Evolutionary conservation across 2,888 invertebrate species (phyloP).

Genomic region (Synanthedon tipuliformis): DNA sequence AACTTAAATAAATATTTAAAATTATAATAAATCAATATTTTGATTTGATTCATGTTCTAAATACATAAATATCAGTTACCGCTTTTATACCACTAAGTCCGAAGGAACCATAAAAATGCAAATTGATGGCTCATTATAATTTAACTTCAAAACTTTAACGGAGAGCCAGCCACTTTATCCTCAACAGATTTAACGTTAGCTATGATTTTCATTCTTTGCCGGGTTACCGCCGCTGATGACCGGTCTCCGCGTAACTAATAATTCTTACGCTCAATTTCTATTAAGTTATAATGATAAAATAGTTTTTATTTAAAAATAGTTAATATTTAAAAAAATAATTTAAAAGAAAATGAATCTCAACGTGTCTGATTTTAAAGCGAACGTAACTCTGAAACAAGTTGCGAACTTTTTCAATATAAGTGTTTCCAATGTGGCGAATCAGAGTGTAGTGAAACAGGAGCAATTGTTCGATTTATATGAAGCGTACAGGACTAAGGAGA

Average conservation of each 20-base stretch:
- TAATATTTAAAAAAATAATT: neutral
- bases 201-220: slow-evolving; percentile 33
- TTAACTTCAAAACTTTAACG: slow-evolving; percentile 24
- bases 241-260: slow-evolving; percentile 13
- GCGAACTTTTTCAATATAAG: slow-evolving; percentile 30
- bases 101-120: slow-evolving; percentile 40
- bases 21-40: no score
- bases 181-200: slow-evolving; percentile 32
- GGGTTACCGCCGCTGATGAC: slow-evolving; percentile 30
- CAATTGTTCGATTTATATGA: slow-evolving; percentile 38
- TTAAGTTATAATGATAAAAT: neutral
- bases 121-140: slow-evolving; percentile 41
- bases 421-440: slow-evolving; percentile 25
- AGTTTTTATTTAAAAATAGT: neutral
- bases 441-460: slow-evolving; percentile 34
- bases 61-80: no score
- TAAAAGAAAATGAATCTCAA: slow-evolving; percentile 14
- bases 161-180: slow-evolving; percentile 22
- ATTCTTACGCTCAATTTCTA: no score
- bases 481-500: slow-evolving; percentile 37
- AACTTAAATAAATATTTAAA: no score
- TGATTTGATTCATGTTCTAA: no score
- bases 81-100: neutral
- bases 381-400: slow-evolving; percentile 21
- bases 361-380: slow-evolving; percentile 12